Base-by-base conservation (phyloP, 1,140 invertebrate genomes). In the Pissodes strobi region DNA sequence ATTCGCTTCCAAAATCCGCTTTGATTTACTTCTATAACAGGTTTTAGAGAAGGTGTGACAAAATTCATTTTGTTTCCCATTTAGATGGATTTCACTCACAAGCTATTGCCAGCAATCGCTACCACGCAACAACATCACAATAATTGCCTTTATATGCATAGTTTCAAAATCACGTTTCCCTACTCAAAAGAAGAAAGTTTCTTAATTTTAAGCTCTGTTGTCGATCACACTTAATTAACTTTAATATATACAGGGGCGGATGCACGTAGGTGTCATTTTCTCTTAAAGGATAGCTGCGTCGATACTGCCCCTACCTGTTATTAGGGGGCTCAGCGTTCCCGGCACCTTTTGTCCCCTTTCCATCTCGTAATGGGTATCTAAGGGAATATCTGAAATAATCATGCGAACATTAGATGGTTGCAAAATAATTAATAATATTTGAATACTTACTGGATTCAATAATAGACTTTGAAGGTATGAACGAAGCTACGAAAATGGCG, bases 321-420 rank as follows among this genome's bases (percentile, higher is more conserved):
- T 90, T 72, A 91, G 82, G 38, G 90, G 90, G 67, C 90, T 90
- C 74, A 92, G 80, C 19, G 90, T 86, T 69, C 89, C 90, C 59
- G 89, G 84, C 65, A 88, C 87, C 68, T 88, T 87, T 71, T 87
- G 86, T 25, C 83, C 83, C 66, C 85, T 83, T 80, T 91, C 89
- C 69, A 89, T 83, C 78, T 91, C 90, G 72, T 90, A 91, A 74
- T 90, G 87, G 66, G 90, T 84, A 73, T 91, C 89, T 72, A 90
- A 79, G 25, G 89, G 87, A 67, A 86, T 82, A 75, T 85, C 86
- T 87, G 72, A 41, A 76, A 81, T 48, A 61, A 46, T 25, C 21
- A 48, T 2, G 13, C n/a, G 6, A n/a, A n/a, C n/a, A n/a, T n/a
- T n/a, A n/a, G n/a, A n/a, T n/a, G n/a, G n/a, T n/a, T n/a, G n/a